Evolutionary conservation across 2,888 invertebrate species (phyloP), one percentile per base, ranked within the genome.

Genomic region (Amblyjoppa proteus): DNA sequence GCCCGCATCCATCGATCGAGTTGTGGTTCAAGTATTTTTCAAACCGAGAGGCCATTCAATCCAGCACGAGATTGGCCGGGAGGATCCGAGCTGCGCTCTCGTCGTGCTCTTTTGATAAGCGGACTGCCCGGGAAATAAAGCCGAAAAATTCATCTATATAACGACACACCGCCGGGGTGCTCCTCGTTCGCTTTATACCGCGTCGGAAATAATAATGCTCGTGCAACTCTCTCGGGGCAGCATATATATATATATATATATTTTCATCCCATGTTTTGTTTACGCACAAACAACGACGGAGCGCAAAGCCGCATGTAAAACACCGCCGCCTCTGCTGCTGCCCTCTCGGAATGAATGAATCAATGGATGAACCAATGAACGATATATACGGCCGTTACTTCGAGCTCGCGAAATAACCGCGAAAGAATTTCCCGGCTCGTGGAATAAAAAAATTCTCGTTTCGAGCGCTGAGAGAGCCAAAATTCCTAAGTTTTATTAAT

Each of bases 71-170:
- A 16, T 13, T 16, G 53, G 34, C 13, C 16, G 25, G 13, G 58
- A 34, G 7, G 31, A 49, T 71, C 25, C 13, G 38, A 41, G 25
- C 25, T 20, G 64, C 13, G n/a, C 49, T 80, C 51, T 80, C 28
- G 16, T 25, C 53, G 16, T 25, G 28, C 64, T 34, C 51, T 71
- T 66, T 80, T 71, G 28, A 66, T 73, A 80, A 16, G 70, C 34
- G 16, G 38, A 38, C 51, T 38, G 41, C 51, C 61, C 41, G 34
- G 38, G 38, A 51, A 79, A 79, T 71, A 53, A 64, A 79, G 51
- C 64, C 70, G 71, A 70, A 71, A 70, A 79, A 71, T 64, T 49
- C 79, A 49, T 51, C 31, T 49, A 58, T 78, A 61, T 64, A 71
- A 4, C 49, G 45, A 51, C 11, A 13, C 28, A 16, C 25, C 28